These are phyloP conservation scores for Hecatera dysodea DNA, from an alignment of 2,888 invertebrate species.

Conservation along the genomic window DNA sequence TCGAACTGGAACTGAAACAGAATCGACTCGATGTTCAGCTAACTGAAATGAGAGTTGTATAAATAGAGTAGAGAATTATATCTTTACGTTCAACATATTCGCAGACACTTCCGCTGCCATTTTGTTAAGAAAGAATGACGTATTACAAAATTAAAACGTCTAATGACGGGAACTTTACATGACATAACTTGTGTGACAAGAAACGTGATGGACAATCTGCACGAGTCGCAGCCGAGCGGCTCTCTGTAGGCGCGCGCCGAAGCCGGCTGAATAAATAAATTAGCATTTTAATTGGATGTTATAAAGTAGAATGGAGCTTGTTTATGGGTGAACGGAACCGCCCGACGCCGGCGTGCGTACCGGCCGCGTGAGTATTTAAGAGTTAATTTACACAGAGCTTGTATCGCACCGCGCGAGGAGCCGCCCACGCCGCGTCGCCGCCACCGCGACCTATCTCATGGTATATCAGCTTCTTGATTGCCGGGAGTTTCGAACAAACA, in stretches of 20 bases:
- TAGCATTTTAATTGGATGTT: constrained; percentile 49
- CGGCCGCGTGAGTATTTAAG: constrained; percentile 19
- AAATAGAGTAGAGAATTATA: background rate
- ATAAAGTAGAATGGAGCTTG: constrained; percentile 36
- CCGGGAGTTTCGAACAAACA: constrained; percentile 1
- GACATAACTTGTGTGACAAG: constrained; percentile 11
- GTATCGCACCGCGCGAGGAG: background rate
- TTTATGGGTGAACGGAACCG: constrained; percentile 28
- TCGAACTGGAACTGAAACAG: constrained; percentile 1
- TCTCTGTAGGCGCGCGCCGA: constrained; percentile 11
- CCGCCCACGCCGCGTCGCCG: background rate
- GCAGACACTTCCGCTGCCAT: background rate
- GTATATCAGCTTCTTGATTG: background rate
- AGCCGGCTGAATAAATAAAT: constrained; percentile 39
- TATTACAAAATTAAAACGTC: constrained; percentile 2
- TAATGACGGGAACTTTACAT: constrained; percentile 9
- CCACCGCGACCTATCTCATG: background rate
- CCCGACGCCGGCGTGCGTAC: background rate
- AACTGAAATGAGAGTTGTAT: constrained; percentile 1
- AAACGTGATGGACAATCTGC: background rate
- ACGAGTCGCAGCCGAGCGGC: background rate
- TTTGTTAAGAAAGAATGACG: background rate
- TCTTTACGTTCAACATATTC: background rate
- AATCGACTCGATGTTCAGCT: background rate
- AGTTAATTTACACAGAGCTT: constrained; percentile 29